Evolutionary conservation across 2,797 vertebrate genomes (phyloP).

Genomic region (Platalea minor): DNA sequence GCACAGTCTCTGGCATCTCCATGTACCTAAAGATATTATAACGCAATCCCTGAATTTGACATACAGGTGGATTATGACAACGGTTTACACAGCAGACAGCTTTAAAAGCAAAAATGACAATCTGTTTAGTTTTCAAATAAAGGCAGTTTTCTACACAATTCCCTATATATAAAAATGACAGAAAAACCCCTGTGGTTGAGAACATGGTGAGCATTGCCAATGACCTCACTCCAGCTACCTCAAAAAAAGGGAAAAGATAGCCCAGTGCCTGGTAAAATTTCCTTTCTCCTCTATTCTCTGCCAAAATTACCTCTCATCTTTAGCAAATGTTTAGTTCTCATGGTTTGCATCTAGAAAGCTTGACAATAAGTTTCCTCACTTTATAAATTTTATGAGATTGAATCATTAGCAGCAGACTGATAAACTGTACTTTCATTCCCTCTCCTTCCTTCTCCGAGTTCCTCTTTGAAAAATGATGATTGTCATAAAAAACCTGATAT

Average conservation of each 20-base stretch:
- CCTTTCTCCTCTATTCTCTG: background rate
- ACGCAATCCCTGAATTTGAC: background rate
- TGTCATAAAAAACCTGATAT: background rate
- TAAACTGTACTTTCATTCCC: background rate
- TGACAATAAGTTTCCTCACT: background rate
- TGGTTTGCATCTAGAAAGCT: background rate
- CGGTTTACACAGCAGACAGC: background rate
- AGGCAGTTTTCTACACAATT: background rate
- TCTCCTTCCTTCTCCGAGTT: background rate
- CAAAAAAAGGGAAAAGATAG: background rate
- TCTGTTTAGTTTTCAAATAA: conserved; percentile 12
- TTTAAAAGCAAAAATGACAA: background rate
- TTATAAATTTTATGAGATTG: background rate
- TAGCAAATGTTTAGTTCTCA: background rate
- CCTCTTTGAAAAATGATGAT: background rate
- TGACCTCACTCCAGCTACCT: background rate
- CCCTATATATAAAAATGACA: background rate
- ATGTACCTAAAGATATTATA: background rate
- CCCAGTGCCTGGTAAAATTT: background rate
- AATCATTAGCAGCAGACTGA: background rate
- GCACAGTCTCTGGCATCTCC: background rate
- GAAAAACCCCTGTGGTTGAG: background rate
- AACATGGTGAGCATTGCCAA: background rate
- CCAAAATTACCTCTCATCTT: background rate
- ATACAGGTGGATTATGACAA: conserved; percentile 17